Base-by-base conservation (phyloP, 2,888 invertebrate genomes). In the Nomada hirtipes region DNA sequence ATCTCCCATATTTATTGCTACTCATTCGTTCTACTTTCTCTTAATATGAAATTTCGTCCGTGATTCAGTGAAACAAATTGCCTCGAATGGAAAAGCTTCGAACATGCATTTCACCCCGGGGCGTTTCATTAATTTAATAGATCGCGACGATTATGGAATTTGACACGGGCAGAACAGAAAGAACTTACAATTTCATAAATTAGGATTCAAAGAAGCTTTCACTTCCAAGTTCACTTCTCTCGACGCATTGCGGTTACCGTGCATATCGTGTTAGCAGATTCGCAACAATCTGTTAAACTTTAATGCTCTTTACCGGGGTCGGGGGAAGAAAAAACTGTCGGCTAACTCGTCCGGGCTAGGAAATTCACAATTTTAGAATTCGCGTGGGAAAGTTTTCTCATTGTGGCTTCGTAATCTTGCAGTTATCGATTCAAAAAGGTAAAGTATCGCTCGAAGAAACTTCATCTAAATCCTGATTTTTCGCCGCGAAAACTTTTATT, bases 321-420 rank as follows among this genome's bases (percentile, higher is more conserved):
- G 2, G 20, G 1, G 11, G 11, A n/a, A 18, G 26, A 74, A 76
- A 78, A 79, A 73, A 63, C 67, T 68, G 52, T 42, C 18, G 44
- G 57, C 68, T 68, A 80, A 72, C 80, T 80, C 80, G 80, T 80
- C 72, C 79, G 72, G 72, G 63, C 79, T 63, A 47, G 68, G 80
- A 79, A 72, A 80, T 80, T 80, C 79, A 80, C 79, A 79, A 80
- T 80, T 80, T 80, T 72, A 80, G 80, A 68, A 72, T 72, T 63
- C 44, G 29, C 70, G 23, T 23, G 47, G 29, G 72, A 79, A 80
- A 79, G 79, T 80, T 80, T 80, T 79, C 80, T 80, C 80, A 68
- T 80, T 80, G 80, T 72, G 68, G 79, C 44, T 36, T 67, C 57
- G 72, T 68, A 80, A 80, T 80, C 79, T 80, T 57, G 52, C 68